Percentiles rank a stretch among this genome's conserved stretches.
These are phyloP conservation scores for Cromileptes altivelis DNA, from an alignment of 2,113 vertebrate genomes.

Conservation along the genomic window DNA sequence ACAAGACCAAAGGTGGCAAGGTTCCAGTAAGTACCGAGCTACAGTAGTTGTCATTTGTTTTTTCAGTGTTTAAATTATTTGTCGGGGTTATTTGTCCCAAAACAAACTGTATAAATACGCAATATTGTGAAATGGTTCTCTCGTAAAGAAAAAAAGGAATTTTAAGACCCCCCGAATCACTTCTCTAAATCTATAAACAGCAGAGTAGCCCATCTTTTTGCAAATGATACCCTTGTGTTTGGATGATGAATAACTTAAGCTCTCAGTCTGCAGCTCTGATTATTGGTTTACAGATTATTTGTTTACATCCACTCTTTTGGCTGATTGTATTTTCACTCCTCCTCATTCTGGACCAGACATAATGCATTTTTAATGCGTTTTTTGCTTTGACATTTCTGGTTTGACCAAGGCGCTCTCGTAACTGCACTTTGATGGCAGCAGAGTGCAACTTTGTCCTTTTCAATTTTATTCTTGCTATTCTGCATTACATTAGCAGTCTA, in stretches of 20 bases:
- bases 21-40: slow-evolving; percentile 2
- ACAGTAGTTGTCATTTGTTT: background rate
- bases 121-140: slow-evolving; percentile 41
- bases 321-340: slow-evolving; percentile 72
- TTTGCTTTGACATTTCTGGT: slow-evolving; percentile 60
- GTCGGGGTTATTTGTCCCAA: background rate
- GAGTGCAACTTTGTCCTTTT: slow-evolving; percentile 22
- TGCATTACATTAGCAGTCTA: background rate
- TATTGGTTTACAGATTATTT: slow-evolving; percentile 76
- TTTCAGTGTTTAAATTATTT: slow-evolving; percentile 18
- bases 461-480: background rate
- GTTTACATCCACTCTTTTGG: slow-evolving; percentile 58
- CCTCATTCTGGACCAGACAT: slow-evolving; percentile 51
- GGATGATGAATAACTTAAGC: slow-evolving; percentile 62
- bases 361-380: slow-evolving; percentile 76
- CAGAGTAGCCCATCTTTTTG: slow-evolving; percentile 48
- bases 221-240: slow-evolving; percentile 60
- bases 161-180: slow-evolving; percentile 47
- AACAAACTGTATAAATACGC: slow-evolving; percentile 23
- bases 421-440: slow-evolving; percentile 35
- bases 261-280: slow-evolving; percentile 40
- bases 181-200: slow-evolving; percentile 52
- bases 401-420: slow-evolving; percentile 52
- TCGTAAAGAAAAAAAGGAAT: slow-evolving; percentile 50
- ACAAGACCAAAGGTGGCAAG: background rate